Conservation (phyloP, 2,888 invertebrate species). For the Urechis unicinctus region DNA sequence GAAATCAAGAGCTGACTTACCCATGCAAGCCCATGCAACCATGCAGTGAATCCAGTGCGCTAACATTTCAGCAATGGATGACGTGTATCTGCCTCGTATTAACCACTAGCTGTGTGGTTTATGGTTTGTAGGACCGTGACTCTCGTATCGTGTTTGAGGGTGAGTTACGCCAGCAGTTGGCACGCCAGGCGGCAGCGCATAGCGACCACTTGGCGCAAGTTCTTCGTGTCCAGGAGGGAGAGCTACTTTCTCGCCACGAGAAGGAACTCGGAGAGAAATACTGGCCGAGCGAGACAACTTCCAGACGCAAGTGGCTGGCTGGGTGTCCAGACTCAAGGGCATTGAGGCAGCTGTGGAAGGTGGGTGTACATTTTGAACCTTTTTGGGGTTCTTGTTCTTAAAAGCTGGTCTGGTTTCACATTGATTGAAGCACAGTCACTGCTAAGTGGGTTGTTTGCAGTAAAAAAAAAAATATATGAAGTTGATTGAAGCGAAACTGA, state of each 20-base stretch:
- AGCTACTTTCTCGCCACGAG: constrained; percentile 53
- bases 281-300: constrained; percentile 62
- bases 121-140: constrained; percentile 28
- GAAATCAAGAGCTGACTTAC: too few species aligned
- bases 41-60: too few species aligned
- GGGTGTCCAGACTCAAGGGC: constrained; percentile 69
- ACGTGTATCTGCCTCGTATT: background rate
- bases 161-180: constrained; percentile 70
- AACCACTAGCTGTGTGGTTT: background rate
- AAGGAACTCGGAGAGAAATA: constrained; percentile 62
- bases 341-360: constrained; percentile 71
- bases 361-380: constrained; percentile 42
- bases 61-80: too few species aligned
- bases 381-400: constrained; percentile 1
- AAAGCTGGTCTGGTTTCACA: too few species aligned
- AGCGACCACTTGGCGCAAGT: constrained; percentile 61
- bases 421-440: background rate
- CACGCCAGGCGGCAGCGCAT: constrained; percentile 79
- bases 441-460: background rate
- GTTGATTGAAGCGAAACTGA: too few species aligned
- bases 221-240: constrained; percentile 59
- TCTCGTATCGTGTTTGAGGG: constrained; percentile 54
- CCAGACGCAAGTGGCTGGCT: constrained; percentile 66
- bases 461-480: too few species aligned
- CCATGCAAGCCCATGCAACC: too few species aligned